Evolutionary conservation across 2,113 vertebrate genomes (phyloP), one percentile per base, ranked within the genome.

Genomic region (Corythornis cristatus): DNA sequence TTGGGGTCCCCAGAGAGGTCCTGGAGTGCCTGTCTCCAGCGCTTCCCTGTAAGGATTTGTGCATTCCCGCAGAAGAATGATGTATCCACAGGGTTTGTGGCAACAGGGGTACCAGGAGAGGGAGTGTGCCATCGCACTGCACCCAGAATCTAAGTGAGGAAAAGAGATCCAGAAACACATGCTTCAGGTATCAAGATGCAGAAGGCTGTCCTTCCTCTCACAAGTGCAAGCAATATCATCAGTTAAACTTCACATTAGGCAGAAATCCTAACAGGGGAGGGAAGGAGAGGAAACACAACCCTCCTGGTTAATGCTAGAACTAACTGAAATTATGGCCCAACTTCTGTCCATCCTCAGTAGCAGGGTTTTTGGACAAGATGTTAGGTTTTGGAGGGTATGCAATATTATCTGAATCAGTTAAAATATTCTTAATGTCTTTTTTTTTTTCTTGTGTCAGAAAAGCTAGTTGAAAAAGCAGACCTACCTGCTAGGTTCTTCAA

Each of bases 111-210:
- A 4, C 17, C 4, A 19, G 20, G 14, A 67, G 35, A 66, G 20
- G 8, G 26, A 31, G 35, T 11, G 56, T 51, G 12, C 13, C 48
- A 12, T 3, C 1, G 0, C 31, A 9, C 5, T 17, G 40, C 60
- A 51, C n/a, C 35, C 1, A 0, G 11, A 40, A 11, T 2, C n/a
- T 54, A 51, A 62, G 22, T 0, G 31, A 28, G 51, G 25, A 78
- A 33, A 35, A 40, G 18, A 22, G 57, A 67, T 31, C 40, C 71
- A 74, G 48, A 48, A 87, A 68, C 6, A 28, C 20, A 12, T 0
- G 0, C 72, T 89, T 33, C 21, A 61, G 58, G 87, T 43, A 81
- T 57, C 58, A 60, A 23, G 1, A 0, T 18, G 46, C 5, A 5
- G 5, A 81, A 60, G 20, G 33, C n/a, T 61, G 10, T 50, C 58